phyloP scores from a whole-genome alignment of 2,113 vertebrate species.

The human (Homo sapiens) region DNA sequence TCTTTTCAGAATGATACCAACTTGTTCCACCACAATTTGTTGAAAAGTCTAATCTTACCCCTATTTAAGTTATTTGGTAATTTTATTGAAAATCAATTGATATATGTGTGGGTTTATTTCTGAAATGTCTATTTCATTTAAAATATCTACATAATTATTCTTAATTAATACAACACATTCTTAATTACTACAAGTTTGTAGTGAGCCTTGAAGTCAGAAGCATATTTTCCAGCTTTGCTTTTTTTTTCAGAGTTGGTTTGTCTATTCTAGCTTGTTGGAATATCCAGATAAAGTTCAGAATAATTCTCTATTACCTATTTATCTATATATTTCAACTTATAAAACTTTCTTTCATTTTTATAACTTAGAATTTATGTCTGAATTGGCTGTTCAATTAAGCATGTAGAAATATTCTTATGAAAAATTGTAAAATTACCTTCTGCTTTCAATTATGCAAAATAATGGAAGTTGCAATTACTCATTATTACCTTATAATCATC shows the following conservation, averaged over 20 bases:
- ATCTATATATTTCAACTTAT: neutral
- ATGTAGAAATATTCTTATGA: neutral
- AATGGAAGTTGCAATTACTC: neutral
- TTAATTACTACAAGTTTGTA: neutral
- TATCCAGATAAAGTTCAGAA: neutral
- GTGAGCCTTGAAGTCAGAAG: neutral
- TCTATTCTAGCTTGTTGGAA: neutral
- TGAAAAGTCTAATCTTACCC: neutral
- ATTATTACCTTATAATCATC: conserved; percentile 87
- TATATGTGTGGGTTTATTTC: neutral
- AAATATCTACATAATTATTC: neutral
- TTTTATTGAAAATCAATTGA: neutral
- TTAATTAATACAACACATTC: neutral
- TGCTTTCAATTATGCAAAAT: neutral
- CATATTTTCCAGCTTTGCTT: neutral
- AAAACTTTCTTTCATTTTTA: neutral
- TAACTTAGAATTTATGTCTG: neutral
- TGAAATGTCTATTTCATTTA: neutral
- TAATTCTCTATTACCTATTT: neutral
- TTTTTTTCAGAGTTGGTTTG: neutral
- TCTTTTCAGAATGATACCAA: neutral
- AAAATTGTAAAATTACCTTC: neutral
- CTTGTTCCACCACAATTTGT: neutral
- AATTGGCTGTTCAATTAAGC: neutral
- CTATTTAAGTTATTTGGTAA: neutral